Percentiles rank a stretch among this genome's conserved stretches.
phyloP scores from a whole-genome alignment of 2,113 vertebrate species.

The Embiotoca jacksoni region DNA sequence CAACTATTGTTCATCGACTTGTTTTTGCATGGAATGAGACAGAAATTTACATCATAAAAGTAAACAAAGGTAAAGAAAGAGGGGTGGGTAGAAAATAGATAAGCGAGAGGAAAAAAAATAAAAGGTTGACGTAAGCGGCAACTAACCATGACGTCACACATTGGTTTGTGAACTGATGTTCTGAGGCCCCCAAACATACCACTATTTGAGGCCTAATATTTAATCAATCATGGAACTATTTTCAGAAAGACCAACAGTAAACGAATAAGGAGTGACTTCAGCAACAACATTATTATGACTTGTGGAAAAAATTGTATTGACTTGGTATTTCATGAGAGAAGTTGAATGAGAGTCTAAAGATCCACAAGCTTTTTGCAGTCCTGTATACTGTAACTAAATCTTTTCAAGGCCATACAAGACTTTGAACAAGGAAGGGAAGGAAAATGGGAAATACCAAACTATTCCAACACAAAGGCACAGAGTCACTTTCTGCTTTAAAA shows the following conservation, averaged over 20 bases:
- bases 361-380: background rate
- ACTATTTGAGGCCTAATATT: too few species aligned
- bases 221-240: too few species aligned
- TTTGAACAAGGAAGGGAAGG: background rate
- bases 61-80: background rate
- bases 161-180: too few species aligned
- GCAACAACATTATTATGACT: too few species aligned
- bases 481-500: background rate
- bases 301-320: too few species aligned
- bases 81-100: background rate
- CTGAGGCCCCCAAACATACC: too few species aligned
- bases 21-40: slow-evolving; percentile 19
- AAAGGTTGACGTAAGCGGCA: background rate
- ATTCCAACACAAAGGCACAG: background rate
- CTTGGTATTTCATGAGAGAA: too few species aligned
- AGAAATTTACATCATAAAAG: slow-evolving; percentile 3
- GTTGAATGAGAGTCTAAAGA: too few species aligned
- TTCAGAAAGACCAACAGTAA: too few species aligned
- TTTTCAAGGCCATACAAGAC: slow-evolving; percentile 17
- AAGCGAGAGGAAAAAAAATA: background rate
- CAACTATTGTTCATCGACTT: slow-evolving; percentile 52
- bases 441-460: background rate
- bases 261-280: too few species aligned
- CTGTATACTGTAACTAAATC: background rate
- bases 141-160: too few species aligned